phyloP scores from a whole-genome alignment of 2,888 invertebrate genomes.

The Synergus japonicus region DNA sequence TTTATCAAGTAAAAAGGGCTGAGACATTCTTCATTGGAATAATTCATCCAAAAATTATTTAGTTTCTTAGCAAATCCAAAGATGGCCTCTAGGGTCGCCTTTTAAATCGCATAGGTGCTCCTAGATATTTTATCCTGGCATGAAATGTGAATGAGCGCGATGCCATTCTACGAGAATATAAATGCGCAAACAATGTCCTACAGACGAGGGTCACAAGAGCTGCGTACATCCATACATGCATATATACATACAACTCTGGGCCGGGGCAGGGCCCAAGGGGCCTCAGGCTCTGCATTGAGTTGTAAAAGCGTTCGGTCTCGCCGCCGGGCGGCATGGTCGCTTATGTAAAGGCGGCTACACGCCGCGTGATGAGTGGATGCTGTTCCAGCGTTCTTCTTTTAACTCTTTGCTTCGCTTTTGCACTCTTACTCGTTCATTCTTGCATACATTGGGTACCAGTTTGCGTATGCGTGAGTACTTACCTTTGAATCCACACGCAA shows the following conservation, averaged over 20 bases:
- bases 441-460: constrained; percentile 43
- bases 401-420: constrained; percentile 71
- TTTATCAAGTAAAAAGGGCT: too few species aligned
- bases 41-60: too few species aligned
- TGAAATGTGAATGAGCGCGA: constrained; percentile 66
- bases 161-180: constrained; percentile 63
- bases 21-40: too few species aligned
- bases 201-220: constrained; percentile 57
- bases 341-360: constrained; percentile 77
- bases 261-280: constrained; percentile 60
- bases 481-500: constrained; percentile 51
- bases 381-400: constrained; percentile 75
- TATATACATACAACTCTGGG: constrained; percentile 50
- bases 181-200: constrained; percentile 69
- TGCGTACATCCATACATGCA: constrained; percentile 54
- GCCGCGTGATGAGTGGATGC: constrained; percentile 77
- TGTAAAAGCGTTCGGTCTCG: constrained; percentile 76
- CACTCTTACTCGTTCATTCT: constrained; percentile 60
- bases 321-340: constrained; percentile 75
- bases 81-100: background rate
- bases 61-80: background rate
- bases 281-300: constrained; percentile 74
- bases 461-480: constrained; percentile 59
- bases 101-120: constrained; percentile 38
- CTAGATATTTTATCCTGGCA: constrained; percentile 49